A percentile compares a stretch with the other conserved stretches of the same genome.
Conservation (phyloP, 1,140 invertebrate genomes). For the Drosophila quadrilineata region DNA sequence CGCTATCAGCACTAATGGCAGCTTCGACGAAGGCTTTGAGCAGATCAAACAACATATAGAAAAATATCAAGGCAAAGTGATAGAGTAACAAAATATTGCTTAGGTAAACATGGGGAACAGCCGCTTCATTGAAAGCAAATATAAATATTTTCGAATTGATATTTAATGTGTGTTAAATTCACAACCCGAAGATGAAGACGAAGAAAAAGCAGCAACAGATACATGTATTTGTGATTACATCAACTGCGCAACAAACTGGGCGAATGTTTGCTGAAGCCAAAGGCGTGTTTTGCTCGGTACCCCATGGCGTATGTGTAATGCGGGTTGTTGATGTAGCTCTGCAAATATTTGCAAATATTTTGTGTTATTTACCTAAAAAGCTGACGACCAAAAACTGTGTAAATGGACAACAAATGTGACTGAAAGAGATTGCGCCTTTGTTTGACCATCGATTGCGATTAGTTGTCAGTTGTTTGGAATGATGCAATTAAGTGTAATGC, state of each 20-base stretch:
- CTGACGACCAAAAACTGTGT: not conserved
- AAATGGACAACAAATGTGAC: not conserved
- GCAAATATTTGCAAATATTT: constrained; percentile 61
- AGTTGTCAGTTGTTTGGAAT: constrained; percentile 38
- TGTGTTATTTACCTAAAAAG: constrained; percentile 22
- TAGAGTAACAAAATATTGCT: too few relatives aligned
- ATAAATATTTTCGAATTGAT: too few relatives aligned
- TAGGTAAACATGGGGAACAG: too few relatives aligned
- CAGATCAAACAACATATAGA: too few relatives aligned
- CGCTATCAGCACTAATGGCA: too few relatives aligned
- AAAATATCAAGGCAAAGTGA: too few relatives aligned
- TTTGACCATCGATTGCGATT: constrained; percentile 40
- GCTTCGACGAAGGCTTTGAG: too few relatives aligned
- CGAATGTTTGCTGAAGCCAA: too few relatives aligned
- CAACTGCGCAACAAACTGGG: not conserved
- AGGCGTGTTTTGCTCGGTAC: constrained; percentile 21
- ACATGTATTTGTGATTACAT: too few relatives aligned
- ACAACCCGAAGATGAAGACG: too few relatives aligned
- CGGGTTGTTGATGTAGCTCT: constrained; percentile 33
- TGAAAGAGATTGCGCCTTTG: constrained; percentile 18
- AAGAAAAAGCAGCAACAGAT: constrained; percentile 9
- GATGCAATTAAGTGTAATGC: constrained; percentile 43
- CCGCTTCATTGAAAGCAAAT: too few relatives aligned
- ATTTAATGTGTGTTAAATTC: too few relatives aligned
- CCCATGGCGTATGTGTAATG: constrained; percentile 48